Conservation (phyloP, 2,113 vertebrate genomes). For the Lamprotornis superbus region DNA sequence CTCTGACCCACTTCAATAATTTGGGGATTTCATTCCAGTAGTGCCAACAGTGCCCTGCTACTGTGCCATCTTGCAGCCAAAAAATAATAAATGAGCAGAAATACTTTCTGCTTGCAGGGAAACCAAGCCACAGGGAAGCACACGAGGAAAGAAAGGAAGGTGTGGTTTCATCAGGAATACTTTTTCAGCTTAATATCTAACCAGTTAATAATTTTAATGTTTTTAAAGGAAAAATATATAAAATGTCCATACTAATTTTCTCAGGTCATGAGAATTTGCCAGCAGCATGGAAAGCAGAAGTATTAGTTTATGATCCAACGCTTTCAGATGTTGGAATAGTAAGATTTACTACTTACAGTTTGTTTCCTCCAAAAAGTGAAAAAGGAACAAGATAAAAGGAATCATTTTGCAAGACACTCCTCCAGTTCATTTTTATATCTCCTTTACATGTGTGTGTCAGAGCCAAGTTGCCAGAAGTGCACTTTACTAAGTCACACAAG, state of each 20-base stretch:
- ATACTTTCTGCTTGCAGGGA: conserved; percentile 5
- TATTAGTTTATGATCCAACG: neutral
- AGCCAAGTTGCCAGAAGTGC: neutral
- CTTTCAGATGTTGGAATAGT: neutral
- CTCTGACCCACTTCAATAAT: neutral
- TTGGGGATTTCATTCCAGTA: neutral
- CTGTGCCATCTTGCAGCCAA: conserved; percentile 1
- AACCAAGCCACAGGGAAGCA: neutral
- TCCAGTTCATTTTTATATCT: neutral
- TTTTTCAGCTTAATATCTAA: neutral
- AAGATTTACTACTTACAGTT: neutral
- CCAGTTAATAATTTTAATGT: neutral
- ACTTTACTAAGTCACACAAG: neutral
- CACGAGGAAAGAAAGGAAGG: neutral
- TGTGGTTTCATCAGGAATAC: neutral
- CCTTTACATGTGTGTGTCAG: neutral
- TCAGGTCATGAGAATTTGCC: neutral
- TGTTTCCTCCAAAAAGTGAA: neutral
- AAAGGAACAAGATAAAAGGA: neutral
- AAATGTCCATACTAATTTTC: neutral
- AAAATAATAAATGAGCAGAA: conserved; percentile 10
- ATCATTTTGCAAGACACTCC: neutral
- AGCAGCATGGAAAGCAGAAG: neutral
- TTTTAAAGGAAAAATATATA: neutral
- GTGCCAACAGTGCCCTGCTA: neutral